Base-by-base conservation (phyloP, 2,888 invertebrate species). In the Tachina fera region DNA sequence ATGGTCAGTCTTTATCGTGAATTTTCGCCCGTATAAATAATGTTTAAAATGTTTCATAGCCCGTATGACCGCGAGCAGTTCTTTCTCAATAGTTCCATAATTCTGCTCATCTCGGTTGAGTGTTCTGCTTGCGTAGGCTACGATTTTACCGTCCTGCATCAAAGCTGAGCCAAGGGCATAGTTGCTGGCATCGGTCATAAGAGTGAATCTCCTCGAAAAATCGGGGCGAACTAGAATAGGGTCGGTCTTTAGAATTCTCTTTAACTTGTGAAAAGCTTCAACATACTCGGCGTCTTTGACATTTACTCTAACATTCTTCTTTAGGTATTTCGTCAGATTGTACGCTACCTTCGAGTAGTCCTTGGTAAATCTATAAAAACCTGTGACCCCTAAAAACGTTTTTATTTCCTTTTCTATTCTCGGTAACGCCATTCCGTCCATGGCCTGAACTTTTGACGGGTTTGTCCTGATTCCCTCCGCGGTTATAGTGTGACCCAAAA, bases 21-120 rank as follows among this genome's bases (percentile, higher is more conserved):
- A 53, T 49, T 5, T 67, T n/a, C 67, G 49, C 0, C 82, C 87
- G 41, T 65, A 87, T 9, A 87, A 45, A 47, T 85, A 87, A 9
- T 82, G 77, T 56, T 74, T 47, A 39, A 87, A 87, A 60, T 87
- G 84, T 58, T 88, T 83, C 9, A 63, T 67, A 13, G 84, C 80
- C 83, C 81, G 81, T 3, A 86, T 51, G 13, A 84, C 80, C 39
- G 82, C 84, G 11, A 83, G 60, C 3, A 87, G 31, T 22, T 45
- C 82, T 51, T 79, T 87, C 53, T 84, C 84, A 14, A 86, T 86
- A 1, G 84, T 81, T 8, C 72, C 63, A 63, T 87, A 87, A 19
- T 84, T 84, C 53, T 63, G 51, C 51, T 87, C 87, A 68, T 75
- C 56, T 13, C 45, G n/a, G 16, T 76, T 76, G 1, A 75, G 53